phyloP scores from a whole-genome alignment of 2,113 vertebrate genomes.

The Galeopterus variegatus region DNA sequence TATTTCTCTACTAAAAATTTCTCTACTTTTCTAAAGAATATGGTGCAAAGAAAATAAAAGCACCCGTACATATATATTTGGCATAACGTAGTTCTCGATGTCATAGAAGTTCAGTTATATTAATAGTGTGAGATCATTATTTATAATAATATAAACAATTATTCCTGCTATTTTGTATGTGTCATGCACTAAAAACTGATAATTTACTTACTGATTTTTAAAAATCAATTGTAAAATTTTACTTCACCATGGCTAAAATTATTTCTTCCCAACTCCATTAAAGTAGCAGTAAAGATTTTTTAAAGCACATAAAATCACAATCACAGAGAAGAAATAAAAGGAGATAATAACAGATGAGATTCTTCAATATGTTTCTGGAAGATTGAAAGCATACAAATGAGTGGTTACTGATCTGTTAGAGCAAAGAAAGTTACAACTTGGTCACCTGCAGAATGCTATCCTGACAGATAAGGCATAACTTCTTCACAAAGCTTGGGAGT shows the following conservation, averaged over 20 bases:
- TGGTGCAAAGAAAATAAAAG: constrained; percentile 32
- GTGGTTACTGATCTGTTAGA: background rate
- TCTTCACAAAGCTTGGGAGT: background rate
- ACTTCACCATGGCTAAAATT: background rate
- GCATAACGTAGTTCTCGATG: background rate
- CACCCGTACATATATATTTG: background rate
- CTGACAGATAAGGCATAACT: background rate
- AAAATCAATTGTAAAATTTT: background rate
- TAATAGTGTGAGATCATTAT: background rate
- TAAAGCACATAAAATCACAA: background rate
- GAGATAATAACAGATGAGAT: background rate
- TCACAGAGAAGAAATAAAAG: background rate
- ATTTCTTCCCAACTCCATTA: background rate
- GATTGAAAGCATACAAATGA: background rate
- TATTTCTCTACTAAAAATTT: background rate
- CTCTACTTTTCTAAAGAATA: background rate
- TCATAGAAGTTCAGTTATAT: background rate
- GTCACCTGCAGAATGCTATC: background rate
- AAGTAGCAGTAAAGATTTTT: background rate
- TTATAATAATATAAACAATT: background rate
- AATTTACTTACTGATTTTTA: background rate
- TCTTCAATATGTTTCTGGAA: background rate
- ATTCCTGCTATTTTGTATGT: background rate
- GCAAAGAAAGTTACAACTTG: background rate
- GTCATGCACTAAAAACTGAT: background rate